A percentile compares a stretch with the other conserved stretches of the same genome.
Conservation (phyloP, 2,113 vertebrate species). For the Heptranchias perlo region DNA sequence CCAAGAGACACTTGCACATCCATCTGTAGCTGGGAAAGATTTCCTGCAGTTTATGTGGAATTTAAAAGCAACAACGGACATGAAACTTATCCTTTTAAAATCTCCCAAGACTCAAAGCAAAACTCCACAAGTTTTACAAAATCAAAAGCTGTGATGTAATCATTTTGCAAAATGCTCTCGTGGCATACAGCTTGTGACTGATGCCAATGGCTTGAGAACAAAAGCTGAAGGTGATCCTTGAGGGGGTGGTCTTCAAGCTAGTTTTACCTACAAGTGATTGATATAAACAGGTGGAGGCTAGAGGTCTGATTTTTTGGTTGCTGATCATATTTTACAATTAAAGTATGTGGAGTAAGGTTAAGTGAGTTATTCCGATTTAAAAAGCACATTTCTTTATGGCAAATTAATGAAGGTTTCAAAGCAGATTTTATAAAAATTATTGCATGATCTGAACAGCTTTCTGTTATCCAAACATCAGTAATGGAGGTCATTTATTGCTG, state of each 20-base stretch:
- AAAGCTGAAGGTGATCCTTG: not conserved
- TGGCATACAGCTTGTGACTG: not conserved
- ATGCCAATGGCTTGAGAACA: not conserved
- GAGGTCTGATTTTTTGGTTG: not conserved
- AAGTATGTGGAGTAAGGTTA: not conserved
- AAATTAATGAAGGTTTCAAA: not conserved
- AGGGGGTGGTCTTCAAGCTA: not conserved
- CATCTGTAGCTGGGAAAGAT: not conserved
- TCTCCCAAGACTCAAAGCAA: slow-evolving; percentile 22
- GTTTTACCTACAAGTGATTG: not conserved
- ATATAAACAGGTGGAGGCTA: not conserved
- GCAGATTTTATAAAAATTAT: not conserved
- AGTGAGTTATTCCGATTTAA: not conserved
- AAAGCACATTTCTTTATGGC: not conserved
- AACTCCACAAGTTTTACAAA: not conserved
- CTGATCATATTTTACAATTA: not conserved
- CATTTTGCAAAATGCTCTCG: not conserved
- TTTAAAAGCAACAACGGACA: not conserved
- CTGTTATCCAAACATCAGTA: not conserved
- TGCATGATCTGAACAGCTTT: not conserved
- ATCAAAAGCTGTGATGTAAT: slow-evolving; percentile 5
- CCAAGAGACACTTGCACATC: not conserved
- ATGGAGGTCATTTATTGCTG: not conserved
- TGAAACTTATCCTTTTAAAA: not conserved
- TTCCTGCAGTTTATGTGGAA: not conserved